Percentiles rank a stretch among this genome's conserved stretches.
These are phyloP conservation scores for Acanthurus leucopareius DNA, from an alignment of 2,797 vertebrate genomes.

Conservation along the genomic window DNA sequence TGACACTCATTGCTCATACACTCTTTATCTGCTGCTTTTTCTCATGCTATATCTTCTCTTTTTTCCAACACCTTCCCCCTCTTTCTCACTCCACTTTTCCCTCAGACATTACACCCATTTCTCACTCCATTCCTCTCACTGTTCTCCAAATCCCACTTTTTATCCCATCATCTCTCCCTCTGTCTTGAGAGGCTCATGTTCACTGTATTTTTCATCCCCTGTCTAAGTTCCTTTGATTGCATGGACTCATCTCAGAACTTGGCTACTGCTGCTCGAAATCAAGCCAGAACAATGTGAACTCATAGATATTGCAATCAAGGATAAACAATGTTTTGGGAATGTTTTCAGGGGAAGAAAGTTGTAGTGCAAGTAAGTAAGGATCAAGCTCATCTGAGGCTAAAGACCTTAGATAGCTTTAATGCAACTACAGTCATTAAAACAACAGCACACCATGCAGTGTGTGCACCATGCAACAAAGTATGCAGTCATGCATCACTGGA, in stretches of 20 bases:
- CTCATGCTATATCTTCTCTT: conserved; percentile 15
- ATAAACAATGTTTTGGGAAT: not conserved
- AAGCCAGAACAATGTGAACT: conserved; percentile 5
- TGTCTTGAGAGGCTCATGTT: conserved; percentile 55
- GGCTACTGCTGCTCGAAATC: conserved; percentile 27
- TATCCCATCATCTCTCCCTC: conserved; percentile 38
- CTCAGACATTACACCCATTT: conserved; percentile 8
- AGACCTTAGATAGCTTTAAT: too few species aligned
- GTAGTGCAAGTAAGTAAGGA: too few species aligned
- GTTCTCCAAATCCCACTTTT: conserved; percentile 48
- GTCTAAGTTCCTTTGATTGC: conserved; percentile 67
- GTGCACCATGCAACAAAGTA: too few species aligned
- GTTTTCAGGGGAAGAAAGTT: too few species aligned
- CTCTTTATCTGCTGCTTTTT: conserved; percentile 26
- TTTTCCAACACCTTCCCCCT: not conserved
- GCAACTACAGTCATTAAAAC: too few species aligned
- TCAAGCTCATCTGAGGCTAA: too few species aligned
- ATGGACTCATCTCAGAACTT: conserved; percentile 32
- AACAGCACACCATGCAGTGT: too few species aligned
- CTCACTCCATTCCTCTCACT: conserved; percentile 12
- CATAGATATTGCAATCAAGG: not conserved
- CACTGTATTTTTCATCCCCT: conserved; percentile 71
- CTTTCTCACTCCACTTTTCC: not conserved
- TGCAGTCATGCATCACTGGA: too few species aligned
- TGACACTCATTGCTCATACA: conserved; percentile 12